Evolutionary conservation across 2,888 invertebrate genomes (phyloP).

Genomic region (Chrysotoxum bicinctum): DNA sequence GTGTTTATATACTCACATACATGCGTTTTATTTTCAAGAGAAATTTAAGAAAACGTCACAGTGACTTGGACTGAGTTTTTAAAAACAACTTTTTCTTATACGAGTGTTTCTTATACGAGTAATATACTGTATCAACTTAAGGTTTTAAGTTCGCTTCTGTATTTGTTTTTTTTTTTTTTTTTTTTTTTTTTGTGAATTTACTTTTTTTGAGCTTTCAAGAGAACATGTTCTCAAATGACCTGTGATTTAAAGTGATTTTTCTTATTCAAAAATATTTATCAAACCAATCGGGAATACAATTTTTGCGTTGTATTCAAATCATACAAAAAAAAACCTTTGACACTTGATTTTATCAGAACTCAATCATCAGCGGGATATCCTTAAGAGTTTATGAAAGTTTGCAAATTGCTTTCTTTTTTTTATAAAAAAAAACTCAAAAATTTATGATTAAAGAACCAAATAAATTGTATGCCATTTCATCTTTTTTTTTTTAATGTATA

Average conservation of each 20-base stretch:
- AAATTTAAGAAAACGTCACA: too few species aligned
- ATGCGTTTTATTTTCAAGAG: too few species aligned
- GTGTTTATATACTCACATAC: too few species aligned
- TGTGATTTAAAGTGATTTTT: neutral
- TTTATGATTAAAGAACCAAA: constrained; percentile 10
- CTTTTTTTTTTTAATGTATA: neutral
- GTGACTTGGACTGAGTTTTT: too few species aligned
- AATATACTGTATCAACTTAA: too few species aligned
- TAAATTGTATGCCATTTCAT: neutral
- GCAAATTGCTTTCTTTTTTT: neutral
- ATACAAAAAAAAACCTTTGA: constrained; percentile 24
- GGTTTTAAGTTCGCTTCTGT: constrained; percentile 8
- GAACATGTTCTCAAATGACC: neutral
- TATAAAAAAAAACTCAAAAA: neutral
- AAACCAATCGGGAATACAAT: constrained; percentile 33
- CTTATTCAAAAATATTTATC: constrained; percentile 28
- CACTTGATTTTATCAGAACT: constrained; percentile 25
- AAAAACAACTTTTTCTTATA: too few species aligned
- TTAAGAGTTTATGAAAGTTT: constrained; percentile 27
- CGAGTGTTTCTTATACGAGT: too few species aligned
- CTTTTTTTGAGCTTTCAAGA: neutral
- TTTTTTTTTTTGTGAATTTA: neutral
- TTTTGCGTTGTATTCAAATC: constrained; percentile 14
- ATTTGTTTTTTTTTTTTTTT: neutral
- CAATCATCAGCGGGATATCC: constrained; percentile 19